A percentile compares a stretch with the other conserved stretches of the same genome.
Conservation (phyloP, 1,140 invertebrate genomes). For the Ridgeia piscesae region DNA sequence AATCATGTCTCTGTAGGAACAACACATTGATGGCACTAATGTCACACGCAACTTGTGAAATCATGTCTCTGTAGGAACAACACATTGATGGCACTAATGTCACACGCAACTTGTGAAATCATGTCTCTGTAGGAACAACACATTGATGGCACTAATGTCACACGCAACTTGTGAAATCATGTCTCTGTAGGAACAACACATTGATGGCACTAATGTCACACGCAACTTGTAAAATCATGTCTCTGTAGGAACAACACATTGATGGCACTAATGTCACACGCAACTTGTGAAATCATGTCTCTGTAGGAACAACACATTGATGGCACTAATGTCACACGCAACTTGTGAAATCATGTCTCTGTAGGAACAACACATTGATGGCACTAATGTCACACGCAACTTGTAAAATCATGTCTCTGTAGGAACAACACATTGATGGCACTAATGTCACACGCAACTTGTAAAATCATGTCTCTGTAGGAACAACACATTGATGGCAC, state of each 20-base stretch:
- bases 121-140: conserved; percentile 16
- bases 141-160: background rate
- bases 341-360: conserved; percentile 19
- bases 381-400: background rate
- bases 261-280: background rate
- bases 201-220: background rate
- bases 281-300: background rate
- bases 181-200: conserved; percentile 15
- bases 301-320: conserved; percentile 8
- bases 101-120: no score
- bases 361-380: background rate
- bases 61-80: conserved; percentile 19
- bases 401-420: conserved; percentile 17
- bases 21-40: background rate
- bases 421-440: background rate
- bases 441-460: background rate
- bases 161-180: no score
- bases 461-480: conserved; percentile 20
- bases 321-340: background rate
- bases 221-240: background rate
- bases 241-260: conserved; percentile 10
- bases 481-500: background rate
- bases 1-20: conserved; percentile 20
- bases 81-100: background rate
- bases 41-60: no score